Percentiles rank a stretch among this genome's conserved stretches.
Conservation (phyloP, 1,140 invertebrate species). For the Sitobion miscanthi region DNA sequence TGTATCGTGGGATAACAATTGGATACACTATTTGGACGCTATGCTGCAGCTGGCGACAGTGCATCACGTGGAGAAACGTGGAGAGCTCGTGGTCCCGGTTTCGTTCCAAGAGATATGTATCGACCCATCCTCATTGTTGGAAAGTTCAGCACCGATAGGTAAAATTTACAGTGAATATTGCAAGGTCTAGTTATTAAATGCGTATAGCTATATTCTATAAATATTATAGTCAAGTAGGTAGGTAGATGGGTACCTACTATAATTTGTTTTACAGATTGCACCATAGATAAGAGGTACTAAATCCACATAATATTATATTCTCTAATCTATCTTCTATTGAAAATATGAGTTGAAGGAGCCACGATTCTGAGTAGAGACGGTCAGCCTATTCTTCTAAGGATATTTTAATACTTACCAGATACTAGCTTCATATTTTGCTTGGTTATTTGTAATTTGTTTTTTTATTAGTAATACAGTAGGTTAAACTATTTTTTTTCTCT, state of each 20-base stretch:
- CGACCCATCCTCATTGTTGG: background rate
- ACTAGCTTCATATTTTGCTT: no score
- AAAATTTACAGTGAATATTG: background rate
- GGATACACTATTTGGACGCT: conserved; percentile 31
- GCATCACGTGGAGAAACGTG: background rate
- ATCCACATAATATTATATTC: background rate
- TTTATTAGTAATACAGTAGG: no score
- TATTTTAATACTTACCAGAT: no score
- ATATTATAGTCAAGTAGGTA: background rate
- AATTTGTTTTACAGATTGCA: background rate
- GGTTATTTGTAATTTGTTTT: no score
- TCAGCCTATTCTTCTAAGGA: no score
- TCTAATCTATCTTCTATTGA: no score
- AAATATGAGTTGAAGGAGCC: no score
- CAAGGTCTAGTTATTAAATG: background rate
- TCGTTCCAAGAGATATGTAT: background rate
- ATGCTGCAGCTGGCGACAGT: background rate
- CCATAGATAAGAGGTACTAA: background rate
- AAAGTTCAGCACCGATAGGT: background rate
- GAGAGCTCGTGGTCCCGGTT: background rate
- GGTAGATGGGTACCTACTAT: background rate
- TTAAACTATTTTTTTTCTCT: no score
- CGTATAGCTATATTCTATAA: background rate
- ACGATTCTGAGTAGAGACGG: no score
- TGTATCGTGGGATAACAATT: background rate